Conservation (phyloP, 2,888 invertebrate genomes). For the Sesamia inferens region DNA sequence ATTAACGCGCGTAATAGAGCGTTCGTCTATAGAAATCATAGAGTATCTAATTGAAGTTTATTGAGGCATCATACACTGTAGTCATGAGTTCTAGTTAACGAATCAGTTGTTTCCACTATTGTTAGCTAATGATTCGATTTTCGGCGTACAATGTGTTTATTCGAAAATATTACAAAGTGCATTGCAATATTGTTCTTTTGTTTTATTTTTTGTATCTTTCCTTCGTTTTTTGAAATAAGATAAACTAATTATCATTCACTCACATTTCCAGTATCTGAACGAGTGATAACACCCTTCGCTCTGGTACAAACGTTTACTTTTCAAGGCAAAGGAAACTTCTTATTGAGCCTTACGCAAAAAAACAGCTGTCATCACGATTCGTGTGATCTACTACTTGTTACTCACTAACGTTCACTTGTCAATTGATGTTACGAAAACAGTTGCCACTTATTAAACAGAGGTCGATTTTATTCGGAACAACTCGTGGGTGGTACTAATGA, state of each 20-base stretch:
- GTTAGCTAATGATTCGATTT: slow-evolving; percentile 6
- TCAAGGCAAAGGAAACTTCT: slow-evolving; percentile 26
- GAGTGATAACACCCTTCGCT: slow-evolving; percentile 10
- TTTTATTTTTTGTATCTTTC: background rate
- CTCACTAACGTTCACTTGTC: slow-evolving; percentile 60
- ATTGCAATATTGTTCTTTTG: background rate
- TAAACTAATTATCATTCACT: slow-evolving; percentile 19
- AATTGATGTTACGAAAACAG: slow-evolving; percentile 67
- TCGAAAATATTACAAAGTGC: background rate
- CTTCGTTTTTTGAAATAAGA: background rate
- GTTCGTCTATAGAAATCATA: slow-evolving; percentile 82
- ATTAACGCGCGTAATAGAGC: slow-evolving; percentile 77
- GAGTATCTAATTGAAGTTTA: slow-evolving; percentile 84
- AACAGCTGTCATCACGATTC: slow-evolving; percentile 29
- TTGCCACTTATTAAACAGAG: slow-evolving; percentile 64
- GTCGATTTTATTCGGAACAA: slow-evolving; percentile 70
- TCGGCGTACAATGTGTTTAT: background rate
- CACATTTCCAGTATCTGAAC: slow-evolving; percentile 7
- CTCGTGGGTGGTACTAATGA: slow-evolving; percentile 66
- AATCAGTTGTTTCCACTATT: slow-evolving; percentile 50
- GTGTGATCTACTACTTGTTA: slow-evolving; percentile 56
- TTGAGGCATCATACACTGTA: slow-evolving; percentile 80
- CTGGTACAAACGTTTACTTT: slow-evolving; percentile 5
- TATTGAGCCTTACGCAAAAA: slow-evolving; percentile 8
- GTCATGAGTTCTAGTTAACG: slow-evolving; percentile 66